These are phyloP conservation scores for Bothrops alternatus DNA, from an alignment of 2,797 vertebrate species.

Conservation along the genomic window DNA sequence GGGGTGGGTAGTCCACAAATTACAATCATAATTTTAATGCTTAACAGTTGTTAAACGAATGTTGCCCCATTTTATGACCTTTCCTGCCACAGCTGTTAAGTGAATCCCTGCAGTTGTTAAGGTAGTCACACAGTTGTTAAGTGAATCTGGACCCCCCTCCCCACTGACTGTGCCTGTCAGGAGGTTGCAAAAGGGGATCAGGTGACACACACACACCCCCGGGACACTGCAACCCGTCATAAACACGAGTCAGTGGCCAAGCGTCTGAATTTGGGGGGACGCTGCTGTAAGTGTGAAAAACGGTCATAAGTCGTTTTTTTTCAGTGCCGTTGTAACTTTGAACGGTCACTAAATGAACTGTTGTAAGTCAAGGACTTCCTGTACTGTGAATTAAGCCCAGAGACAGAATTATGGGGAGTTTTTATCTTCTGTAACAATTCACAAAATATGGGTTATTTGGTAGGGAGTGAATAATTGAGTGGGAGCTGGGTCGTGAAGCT, in stretches of 20 bases:
- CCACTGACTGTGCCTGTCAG: no score
- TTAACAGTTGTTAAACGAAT: slow-evolving; percentile 9
- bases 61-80: background rate
- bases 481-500: slow-evolving; percentile 48
- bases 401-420: background rate
- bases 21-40: background rate
- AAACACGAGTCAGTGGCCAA: no score
- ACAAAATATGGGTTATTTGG: slow-evolving; percentile 19
- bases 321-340: background rate
- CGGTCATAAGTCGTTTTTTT: background rate
- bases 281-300: no score
- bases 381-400: slow-evolving; percentile 26
- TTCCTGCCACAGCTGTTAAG: slow-evolving; percentile 1
- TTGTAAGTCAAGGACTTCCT: background rate
- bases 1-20: background rate
- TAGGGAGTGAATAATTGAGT: slow-evolving; percentile 48
- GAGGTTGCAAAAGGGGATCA: no score
- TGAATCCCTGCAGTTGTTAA: no score
- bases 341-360: background rate
- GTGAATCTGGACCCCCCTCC: no score
- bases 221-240: no score
- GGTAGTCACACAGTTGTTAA: no score
- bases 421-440: slow-evolving; percentile 12
- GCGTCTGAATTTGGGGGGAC: no score
- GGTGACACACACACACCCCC: no score